Evolutionary conservation across 2,113 vertebrate genomes (phyloP).

Genomic region (Perca fluviatilis): DNA sequence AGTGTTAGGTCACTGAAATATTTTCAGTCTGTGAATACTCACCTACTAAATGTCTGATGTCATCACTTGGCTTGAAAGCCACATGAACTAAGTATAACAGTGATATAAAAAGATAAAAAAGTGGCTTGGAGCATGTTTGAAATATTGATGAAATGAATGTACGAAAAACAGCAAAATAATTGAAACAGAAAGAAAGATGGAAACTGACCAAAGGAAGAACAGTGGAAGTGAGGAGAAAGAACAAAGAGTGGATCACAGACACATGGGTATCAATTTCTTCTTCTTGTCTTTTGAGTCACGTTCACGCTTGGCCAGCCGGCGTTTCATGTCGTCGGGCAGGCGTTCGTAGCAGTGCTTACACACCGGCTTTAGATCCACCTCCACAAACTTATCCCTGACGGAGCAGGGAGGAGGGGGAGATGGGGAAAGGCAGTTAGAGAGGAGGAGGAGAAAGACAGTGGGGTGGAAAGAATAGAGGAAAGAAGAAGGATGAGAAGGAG

Average conservation of each 20-base stretch:
- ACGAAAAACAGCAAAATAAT: not conserved
- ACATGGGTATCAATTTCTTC: slow-evolving; percentile 94
- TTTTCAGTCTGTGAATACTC: not conserved
- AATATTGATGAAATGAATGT: slow-evolving; percentile 1
- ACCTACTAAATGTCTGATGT: slow-evolving; percentile 4
- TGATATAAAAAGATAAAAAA: not conserved
- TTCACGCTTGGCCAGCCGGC: slow-evolving; percentile 93
- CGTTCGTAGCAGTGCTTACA: slow-evolving; percentile 98
- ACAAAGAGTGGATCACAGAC: slow-evolving; percentile 89
- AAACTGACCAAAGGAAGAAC: slow-evolving; percentile 90
- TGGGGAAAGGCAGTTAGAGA: slow-evolving; percentile 17
- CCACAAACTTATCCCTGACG: slow-evolving; percentile 98
- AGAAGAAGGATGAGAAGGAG: not conserved
- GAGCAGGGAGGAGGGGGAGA: slow-evolving; percentile 73
- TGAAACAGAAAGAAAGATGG: slow-evolving; percentile 46
- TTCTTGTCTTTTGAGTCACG: slow-evolving; percentile 94
- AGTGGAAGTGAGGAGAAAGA: slow-evolving; percentile 75
- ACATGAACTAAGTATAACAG: not conserved
- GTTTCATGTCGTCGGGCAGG: slow-evolving; percentile 97
- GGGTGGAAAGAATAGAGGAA: not conserved
- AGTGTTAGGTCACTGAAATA: not conserved
- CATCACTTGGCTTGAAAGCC: not conserved
- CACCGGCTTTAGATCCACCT: slow-evolving; percentile 98
- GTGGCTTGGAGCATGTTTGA: not conserved
- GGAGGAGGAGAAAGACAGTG: slow-evolving; percentile 6